These are phyloP conservation scores for Labroides dimidiatus DNA, from an alignment of 2,797 vertebrate genomes.

Conservation along the genomic window DNA sequence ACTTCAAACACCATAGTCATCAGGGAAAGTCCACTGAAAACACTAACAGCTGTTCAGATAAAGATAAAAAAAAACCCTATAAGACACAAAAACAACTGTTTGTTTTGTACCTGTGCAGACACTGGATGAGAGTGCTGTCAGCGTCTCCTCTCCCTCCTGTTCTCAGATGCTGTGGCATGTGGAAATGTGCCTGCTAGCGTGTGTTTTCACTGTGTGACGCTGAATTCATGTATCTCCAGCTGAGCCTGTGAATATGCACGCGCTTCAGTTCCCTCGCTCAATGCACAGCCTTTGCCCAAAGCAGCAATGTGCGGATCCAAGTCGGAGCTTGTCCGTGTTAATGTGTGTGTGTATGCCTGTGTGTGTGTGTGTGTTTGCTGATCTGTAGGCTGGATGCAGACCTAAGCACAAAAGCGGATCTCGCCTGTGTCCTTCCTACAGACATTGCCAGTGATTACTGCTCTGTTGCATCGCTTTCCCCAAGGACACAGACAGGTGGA, in stretches of 20 bases:
- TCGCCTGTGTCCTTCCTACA: constrained; percentile 69
- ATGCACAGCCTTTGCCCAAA: constrained; percentile 64
- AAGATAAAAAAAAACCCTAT: not conserved
- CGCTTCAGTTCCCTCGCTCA: constrained; percentile 63
- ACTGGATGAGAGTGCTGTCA: constrained; percentile 43
- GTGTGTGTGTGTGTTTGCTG: constrained; percentile 32
- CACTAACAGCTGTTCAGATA: constrained; percentile 10
- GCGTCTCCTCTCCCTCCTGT: constrained; percentile 53
- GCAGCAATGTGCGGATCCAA: constrained; percentile 49
- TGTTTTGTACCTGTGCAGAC: constrained; percentile 75
- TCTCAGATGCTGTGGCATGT: constrained; percentile 66
- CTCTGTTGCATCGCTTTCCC: constrained; percentile 34
- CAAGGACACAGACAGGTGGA: constrained; percentile 64
- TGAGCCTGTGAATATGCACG: constrained; percentile 65
- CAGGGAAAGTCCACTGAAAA: constrained; percentile 22
- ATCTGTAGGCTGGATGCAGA: constrained; percentile 78
- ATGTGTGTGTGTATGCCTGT: constrained; percentile 34
- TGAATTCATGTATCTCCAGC: constrained; percentile 53
- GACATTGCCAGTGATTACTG: constrained; percentile 71
- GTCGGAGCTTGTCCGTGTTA: constrained; percentile 32
- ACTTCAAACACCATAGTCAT: constrained; percentile 44
- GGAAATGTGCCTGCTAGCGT: constrained; percentile 56
- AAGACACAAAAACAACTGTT: constrained; percentile 29
- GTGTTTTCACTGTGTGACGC: constrained; percentile 50
- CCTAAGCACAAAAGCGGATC: constrained; percentile 83